phyloP scores from a whole-genome alignment of 2,113 vertebrate genomes.

The Falco punctatus region DNA sequence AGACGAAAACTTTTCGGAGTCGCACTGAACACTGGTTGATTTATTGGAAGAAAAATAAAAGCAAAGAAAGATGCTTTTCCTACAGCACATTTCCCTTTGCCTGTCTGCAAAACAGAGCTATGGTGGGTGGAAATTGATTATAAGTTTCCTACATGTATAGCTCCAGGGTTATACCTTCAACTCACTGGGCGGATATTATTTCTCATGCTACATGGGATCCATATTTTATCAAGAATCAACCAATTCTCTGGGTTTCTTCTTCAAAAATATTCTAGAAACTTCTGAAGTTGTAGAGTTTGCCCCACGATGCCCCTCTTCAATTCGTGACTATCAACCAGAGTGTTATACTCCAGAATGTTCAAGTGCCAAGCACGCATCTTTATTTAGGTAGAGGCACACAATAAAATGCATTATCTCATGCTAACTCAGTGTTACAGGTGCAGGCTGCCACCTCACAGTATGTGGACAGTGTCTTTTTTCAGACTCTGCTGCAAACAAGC shows the following conservation, averaged over 20 bases:
- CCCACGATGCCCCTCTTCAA: neutral
- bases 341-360: neutral
- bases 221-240: neutral
- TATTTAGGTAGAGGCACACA: neutral
- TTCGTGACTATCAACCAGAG: fast-evolving
- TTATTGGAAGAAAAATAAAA: constrained; percentile 66
- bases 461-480: fast-evolving
- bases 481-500: neutral
- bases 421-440: no score
- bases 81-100: neutral
- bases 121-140: neutral
- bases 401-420: fast-evolving
- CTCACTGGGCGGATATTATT: neutral
- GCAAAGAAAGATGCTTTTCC: constrained; percentile 32
- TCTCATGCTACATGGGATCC: neutral
- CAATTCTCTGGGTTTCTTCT: neutral
- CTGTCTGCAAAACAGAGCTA: neutral
- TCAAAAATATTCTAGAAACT: neutral
- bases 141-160: neutral
- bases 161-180: neutral
- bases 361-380: fast-evolving
- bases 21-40: constrained; percentile 67
- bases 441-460: neutral
- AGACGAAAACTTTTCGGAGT: constrained; percentile 30
- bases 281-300: neutral